Evolutionary conservation across 2,888 invertebrate genomes (phyloP).

Genomic region (Lasioglossum marginatum): DNA sequence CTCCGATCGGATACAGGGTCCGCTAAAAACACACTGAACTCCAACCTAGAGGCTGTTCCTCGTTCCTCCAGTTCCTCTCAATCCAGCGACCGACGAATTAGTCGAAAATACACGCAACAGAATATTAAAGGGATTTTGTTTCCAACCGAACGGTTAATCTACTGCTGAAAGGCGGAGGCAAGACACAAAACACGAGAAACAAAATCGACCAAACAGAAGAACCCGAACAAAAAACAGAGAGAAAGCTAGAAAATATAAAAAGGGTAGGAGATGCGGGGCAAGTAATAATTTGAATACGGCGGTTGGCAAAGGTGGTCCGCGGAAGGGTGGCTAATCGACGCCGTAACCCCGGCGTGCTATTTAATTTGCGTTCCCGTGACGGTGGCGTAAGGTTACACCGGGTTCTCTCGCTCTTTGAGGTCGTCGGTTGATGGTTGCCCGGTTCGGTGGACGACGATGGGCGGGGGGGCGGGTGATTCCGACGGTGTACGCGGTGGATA

Average conservation of each 20-base stretch:
- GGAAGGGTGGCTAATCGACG: slow-evolving; percentile 45
- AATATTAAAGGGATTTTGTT: slow-evolving; percentile 8
- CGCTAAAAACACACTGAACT: background rate
- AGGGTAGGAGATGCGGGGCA: background rate
- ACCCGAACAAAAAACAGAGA: background rate
- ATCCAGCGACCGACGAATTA: background rate
- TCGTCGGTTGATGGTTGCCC: slow-evolving; percentile 55
- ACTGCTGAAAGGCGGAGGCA: background rate
- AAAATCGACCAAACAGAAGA: background rate
- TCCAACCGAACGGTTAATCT: background rate
- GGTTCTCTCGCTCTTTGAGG: slow-evolving; percentile 63
- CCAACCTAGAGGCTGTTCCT: background rate
- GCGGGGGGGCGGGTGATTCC: slow-evolving; percentile 25
- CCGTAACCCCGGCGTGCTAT: slow-evolving; percentile 51
- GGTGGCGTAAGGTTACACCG: slow-evolving; percentile 64
- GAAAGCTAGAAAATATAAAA: background rate
- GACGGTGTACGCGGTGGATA: slow-evolving; percentile 49
- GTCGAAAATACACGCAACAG: background rate
- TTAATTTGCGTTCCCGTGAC: slow-evolving; percentile 62
- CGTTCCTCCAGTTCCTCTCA: background rate
- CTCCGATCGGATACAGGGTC: background rate
- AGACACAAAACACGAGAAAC: background rate
- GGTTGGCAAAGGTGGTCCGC: background rate
- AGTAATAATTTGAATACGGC: slow-evolving; percentile 12
- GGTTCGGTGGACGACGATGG: slow-evolving; percentile 4